Conservation (phyloP, 2,113 vertebrate species). For the Heliornis fulica region DNA sequence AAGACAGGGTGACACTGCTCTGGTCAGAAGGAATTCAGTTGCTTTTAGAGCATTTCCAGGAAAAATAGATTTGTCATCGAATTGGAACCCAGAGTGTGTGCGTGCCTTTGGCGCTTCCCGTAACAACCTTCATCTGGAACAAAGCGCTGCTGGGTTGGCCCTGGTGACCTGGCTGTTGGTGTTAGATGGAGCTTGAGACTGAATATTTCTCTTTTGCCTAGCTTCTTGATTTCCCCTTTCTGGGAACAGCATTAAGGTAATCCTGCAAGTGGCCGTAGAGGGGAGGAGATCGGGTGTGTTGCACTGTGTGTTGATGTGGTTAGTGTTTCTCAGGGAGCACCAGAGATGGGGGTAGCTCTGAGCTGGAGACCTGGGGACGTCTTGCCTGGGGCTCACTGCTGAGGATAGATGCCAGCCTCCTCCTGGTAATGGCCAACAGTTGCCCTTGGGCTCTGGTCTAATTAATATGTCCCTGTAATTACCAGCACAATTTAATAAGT, state of each 20-base stretch:
- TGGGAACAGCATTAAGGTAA: background rate
- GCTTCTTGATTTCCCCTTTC: background rate
- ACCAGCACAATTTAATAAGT: background rate
- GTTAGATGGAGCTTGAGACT: background rate
- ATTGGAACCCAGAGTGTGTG: background rate
- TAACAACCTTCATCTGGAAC: background rate
- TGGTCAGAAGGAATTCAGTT: constrained; percentile 36
- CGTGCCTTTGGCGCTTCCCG: background rate
- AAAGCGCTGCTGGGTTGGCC: background rate
- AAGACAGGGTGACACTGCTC: background rate
- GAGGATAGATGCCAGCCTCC: background rate
- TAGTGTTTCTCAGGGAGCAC: background rate
- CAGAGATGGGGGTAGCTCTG: background rate
- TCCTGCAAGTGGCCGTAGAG: background rate
- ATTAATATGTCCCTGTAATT: background rate
- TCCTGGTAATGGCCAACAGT: background rate
- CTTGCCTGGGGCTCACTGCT: background rate
- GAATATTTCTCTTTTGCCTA: background rate
- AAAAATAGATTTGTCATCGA: background rate
- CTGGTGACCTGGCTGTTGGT: background rate
- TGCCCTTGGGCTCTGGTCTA: background rate
- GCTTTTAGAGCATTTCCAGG: constrained; percentile 38
- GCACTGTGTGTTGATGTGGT: background rate
- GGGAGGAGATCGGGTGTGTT: background rate
- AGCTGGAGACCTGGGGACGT: background rate